A percentile compares a stretch with the other conserved stretches of the same genome.
Evolutionary conservation across 2,113 vertebrate species (phyloP).

Genomic region (Azemiops feae): DNA sequence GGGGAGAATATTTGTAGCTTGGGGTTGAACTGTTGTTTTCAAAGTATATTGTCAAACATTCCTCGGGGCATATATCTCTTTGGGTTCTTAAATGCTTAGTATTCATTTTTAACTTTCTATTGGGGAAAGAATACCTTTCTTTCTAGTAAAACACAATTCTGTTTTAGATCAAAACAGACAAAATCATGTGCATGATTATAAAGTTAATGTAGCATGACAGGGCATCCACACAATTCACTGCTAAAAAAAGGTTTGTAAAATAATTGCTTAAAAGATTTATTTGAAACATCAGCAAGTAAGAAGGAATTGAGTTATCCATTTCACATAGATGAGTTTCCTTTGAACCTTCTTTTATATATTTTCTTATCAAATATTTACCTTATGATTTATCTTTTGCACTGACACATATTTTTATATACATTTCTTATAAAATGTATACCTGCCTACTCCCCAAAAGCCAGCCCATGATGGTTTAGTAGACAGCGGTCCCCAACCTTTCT

Average conservation of each 20-base stretch:
- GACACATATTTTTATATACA: not conserved
- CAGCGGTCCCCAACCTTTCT: not conserved
- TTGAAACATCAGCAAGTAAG: not conserved
- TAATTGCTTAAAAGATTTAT: not conserved
- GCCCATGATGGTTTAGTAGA: not conserved
- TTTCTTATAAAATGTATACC: not conserved
- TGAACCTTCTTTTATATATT: not conserved
- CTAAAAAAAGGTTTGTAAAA: not conserved
- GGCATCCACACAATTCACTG: not conserved
- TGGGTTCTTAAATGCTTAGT: not conserved
- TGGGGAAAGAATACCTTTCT: not conserved
- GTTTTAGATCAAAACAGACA: not conserved
- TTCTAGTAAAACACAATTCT: not conserved
- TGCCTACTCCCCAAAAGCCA: not conserved
- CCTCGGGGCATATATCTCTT: not conserved
- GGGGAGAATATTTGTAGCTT: not conserved
- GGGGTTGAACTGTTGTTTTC: not conserved
- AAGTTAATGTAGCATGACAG: not conserved
- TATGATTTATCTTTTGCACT: not conserved
- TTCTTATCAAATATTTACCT: not conserved
- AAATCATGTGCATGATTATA: not conserved
- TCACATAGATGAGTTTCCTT: not conserved
- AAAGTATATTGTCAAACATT: not conserved
- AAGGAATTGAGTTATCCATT: not conserved
- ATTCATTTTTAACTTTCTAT: not conserved